Percentiles rank a stretch among this genome's conserved stretches.
phyloP scores from a whole-genome alignment of 2,888 invertebrate species.

The Pollenia angustigena region DNA sequence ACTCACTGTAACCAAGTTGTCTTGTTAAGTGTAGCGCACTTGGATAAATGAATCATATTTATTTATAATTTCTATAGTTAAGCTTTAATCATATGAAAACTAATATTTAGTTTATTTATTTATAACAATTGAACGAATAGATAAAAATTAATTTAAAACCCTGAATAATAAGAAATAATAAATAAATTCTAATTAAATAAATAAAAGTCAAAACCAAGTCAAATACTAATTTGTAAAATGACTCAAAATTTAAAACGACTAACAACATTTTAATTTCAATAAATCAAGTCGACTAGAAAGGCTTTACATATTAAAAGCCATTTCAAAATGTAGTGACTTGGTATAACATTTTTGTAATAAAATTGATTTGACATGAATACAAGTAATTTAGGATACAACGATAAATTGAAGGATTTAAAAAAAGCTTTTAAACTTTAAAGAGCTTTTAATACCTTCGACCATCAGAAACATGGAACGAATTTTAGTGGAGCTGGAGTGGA shows the following conservation, averaged over 20 bases:
- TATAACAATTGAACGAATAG: slow-evolving; percentile 39
- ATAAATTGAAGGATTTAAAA: too few relatives aligned
- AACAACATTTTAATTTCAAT: not conserved
- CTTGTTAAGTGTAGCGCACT: not conserved
- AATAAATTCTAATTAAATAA: slow-evolving; percentile 74
- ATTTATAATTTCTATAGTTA: slow-evolving; percentile 29
- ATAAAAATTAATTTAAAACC: slow-evolving; percentile 58
- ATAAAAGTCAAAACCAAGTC: slow-evolving; percentile 69
- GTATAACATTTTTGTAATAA: too few relatives aligned
- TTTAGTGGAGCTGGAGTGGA: too few relatives aligned
- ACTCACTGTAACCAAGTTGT: not conserved
- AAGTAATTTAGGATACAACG: too few relatives aligned
- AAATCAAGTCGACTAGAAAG: not conserved
- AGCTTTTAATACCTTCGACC: too few relatives aligned
- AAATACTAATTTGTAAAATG: slow-evolving; percentile 64
- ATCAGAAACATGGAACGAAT: too few relatives aligned
- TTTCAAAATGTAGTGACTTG: too few relatives aligned
- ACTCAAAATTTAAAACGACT: slow-evolving; percentile 65
- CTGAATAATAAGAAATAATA: slow-evolving; percentile 64
- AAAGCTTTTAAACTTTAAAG: too few relatives aligned
- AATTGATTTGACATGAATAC: too few relatives aligned
- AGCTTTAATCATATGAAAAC: slow-evolving; percentile 44
- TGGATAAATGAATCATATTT: slow-evolving; percentile 15
- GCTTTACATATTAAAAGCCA: not conserved
- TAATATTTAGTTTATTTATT: slow-evolving; percentile 50